Conservation (phyloP, 2,113 vertebrate genomes). For the Bufo gargarizans region DNA sequence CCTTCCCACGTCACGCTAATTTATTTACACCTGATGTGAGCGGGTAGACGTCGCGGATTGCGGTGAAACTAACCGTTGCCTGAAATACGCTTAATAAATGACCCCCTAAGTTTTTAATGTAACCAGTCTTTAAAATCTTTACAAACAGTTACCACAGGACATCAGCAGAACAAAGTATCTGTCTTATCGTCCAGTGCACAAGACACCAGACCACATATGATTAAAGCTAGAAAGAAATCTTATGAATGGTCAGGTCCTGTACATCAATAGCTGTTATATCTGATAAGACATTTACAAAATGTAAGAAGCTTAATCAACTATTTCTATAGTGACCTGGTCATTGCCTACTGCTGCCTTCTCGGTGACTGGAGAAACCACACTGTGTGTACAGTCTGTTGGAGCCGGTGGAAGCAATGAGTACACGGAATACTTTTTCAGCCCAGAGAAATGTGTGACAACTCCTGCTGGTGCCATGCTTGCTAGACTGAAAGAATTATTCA, state of each 20-base stretch:
- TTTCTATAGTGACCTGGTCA: neutral
- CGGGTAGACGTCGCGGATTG: too few species aligned
- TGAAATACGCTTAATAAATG: too few species aligned
- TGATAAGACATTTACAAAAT: neutral
- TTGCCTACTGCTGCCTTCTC: neutral
- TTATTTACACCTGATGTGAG: too few species aligned
- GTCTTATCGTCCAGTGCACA: neutral
- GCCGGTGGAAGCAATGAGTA: neutral
- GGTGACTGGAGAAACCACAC: neutral
- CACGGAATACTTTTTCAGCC: neutral
- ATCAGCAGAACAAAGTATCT: neutral
- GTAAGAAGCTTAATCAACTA: neutral
- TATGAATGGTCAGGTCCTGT: neutral
- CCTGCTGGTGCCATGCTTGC: conserved; percentile 1
- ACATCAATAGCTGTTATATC: neutral
- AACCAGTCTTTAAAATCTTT: too few species aligned
- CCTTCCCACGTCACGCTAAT: too few species aligned
- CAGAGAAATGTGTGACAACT: neutral
- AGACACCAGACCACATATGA: neutral
- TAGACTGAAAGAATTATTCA: conserved; percentile 28
- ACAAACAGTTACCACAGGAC: neutral
- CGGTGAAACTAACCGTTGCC: too few species aligned
- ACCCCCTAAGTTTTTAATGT: neutral
- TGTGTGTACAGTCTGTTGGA: neutral
- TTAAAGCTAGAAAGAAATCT: neutral